Percentiles rank a stretch among this genome's conserved stretches.
Conservation (phyloP, 2,113 vertebrate species). For the Regulus satrapa region DNA sequence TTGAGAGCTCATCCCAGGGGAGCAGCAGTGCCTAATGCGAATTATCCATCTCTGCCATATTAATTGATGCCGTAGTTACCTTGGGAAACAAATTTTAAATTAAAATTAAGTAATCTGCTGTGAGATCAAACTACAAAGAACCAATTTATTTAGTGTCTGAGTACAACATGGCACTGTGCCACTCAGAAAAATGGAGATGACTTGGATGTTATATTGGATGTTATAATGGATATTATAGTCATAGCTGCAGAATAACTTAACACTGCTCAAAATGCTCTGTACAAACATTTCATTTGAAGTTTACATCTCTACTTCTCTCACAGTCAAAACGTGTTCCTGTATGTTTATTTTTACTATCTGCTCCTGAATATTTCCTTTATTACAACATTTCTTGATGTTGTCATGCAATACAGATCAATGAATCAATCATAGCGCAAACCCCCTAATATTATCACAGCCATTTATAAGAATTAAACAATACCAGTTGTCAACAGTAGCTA, state of each 20-base stretch:
- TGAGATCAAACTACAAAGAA: background rate
- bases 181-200: background rate
- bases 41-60: background rate
- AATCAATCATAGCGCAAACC: background rate
- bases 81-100: slow-evolving; percentile 32
- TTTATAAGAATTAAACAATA: background rate
- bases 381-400: background rate
- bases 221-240: background rate
- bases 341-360: background rate
- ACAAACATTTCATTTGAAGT: slow-evolving; percentile 9
- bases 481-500: background rate
- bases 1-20: background rate
- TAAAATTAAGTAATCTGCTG: slow-evolving; percentile 8
- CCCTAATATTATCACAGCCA: background rate
- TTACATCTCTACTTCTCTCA: slow-evolving; percentile 3
- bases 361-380: background rate
- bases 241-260: background rate
- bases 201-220: no score
- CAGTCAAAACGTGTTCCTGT: background rate
- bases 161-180: background rate
- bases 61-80: slow-evolving; percentile 17
- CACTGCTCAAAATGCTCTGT: background rate
- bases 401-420: background rate
- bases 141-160: background rate
- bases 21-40: background rate